A percentile compares a stretch with the other conserved stretches of the same genome.
Evolutionary conservation across 2,888 invertebrate genomes (phyloP).

Genomic region (Lepidochrysops patricia): DNA sequence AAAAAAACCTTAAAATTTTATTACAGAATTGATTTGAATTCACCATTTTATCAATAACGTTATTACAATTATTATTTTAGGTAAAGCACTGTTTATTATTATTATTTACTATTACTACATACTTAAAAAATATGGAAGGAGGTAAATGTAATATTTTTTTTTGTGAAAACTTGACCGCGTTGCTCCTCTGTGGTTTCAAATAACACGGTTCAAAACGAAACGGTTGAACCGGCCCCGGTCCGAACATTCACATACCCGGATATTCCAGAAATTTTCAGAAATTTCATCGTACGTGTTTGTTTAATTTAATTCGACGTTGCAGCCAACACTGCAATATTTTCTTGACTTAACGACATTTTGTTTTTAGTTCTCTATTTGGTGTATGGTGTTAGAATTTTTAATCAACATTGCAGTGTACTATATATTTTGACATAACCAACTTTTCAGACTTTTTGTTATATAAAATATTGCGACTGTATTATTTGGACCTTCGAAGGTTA

Average conservation of each 20-base stretch:
- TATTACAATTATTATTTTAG: too few relatives aligned
- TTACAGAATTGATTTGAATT: too few relatives aligned
- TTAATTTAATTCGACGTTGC: conserved; percentile 23
- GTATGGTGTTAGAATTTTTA: conserved; percentile 12
- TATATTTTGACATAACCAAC: not conserved
- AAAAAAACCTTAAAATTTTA: too few relatives aligned
- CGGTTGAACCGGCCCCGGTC: conserved; percentile 10
- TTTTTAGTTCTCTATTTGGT: conserved; percentile 14
- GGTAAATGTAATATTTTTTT: conserved; percentile 13
- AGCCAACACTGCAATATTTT: conserved; percentile 19
- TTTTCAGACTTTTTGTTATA: not conserved
- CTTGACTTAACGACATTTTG: conserved; percentile 17
- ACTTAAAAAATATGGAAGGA: not conserved
- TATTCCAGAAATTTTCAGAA: conserved; percentile 20
- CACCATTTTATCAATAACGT: too few relatives aligned
- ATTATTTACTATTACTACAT: too few relatives aligned
- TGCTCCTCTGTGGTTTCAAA: conserved; percentile 23
- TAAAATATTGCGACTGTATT: not conserved
- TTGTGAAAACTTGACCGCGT: conserved; percentile 21
- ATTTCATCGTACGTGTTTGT: conserved; percentile 20
- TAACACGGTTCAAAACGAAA: conserved; percentile 19
- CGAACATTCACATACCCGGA: conserved; percentile 13
- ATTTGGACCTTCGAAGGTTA: too few relatives aligned
- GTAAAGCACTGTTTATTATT: too few relatives aligned
- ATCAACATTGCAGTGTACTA: conserved; percentile 1